These are phyloP conservation scores for Aphis craccivora DNA, from an alignment of 1,140 invertebrate genomes.

Conservation along the genomic window DNA sequence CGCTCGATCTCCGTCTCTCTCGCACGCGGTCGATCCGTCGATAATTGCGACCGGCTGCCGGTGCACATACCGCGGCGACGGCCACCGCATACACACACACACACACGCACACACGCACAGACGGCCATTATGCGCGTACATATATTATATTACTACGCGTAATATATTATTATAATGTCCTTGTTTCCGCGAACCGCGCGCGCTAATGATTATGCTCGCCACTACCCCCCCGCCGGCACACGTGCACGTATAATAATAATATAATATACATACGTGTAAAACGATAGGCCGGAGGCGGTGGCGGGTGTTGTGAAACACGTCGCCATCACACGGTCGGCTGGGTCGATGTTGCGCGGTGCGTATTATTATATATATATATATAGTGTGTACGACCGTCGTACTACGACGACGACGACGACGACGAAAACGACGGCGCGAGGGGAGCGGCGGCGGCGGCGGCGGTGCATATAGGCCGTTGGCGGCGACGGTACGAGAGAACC, in stretches of 20 bases:
- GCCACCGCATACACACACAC: background rate
- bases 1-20: background rate
- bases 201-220: slow-evolving; percentile 34
- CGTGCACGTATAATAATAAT: background rate
- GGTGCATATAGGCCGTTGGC: too few species aligned
- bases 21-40: background rate
- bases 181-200: slow-evolving; percentile 44
- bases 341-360: slow-evolving; percentile 34
- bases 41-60: background rate
- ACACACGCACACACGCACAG: background rate
- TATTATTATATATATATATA: background rate
- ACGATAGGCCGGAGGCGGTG: slow-evolving; percentile 36
- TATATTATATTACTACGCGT: background rate
- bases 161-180: slow-evolving; percentile 50
- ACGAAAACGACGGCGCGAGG: background rate
- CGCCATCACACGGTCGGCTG: slow-evolving; percentile 57
- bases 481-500: background rate
- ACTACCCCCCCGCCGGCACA: background rate
- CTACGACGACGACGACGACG: slow-evolving; percentile 15
- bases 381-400: background rate
- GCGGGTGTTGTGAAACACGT: slow-evolving; percentile 46
- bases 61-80: background rate
- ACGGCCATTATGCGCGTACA: background rate
- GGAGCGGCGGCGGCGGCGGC: background rate
- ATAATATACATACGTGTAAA: background rate